phyloP scores from a whole-genome alignment of 30 jellyfish, hydroid and myxozoan genomes.

The Hydra vulgaris region DNA sequence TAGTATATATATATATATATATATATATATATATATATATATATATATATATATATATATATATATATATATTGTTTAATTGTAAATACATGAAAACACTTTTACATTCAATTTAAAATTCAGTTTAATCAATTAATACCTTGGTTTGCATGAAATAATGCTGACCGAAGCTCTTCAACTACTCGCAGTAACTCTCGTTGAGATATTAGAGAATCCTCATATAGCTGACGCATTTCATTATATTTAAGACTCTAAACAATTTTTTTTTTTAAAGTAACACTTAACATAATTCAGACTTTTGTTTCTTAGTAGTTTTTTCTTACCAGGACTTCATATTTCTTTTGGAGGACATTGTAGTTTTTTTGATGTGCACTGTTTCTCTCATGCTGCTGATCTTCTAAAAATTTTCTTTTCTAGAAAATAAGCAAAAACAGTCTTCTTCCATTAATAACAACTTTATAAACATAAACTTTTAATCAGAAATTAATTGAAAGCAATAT shows the following conservation, averaged over 20 bases:
- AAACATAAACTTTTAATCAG: too few relatives aligned
- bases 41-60: too few relatives aligned
- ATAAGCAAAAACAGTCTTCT: too few relatives aligned
- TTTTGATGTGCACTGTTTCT: not conserved
- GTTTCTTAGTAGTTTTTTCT: not conserved
- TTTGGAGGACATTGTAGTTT: not conserved
- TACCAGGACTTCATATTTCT: not conserved
- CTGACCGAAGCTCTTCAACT: conserved; percentile 20
- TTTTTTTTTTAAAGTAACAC: too few relatives aligned
- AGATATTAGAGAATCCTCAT: conserved; percentile 16
- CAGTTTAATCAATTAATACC: too few relatives aligned
- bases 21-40: too few relatives aligned
- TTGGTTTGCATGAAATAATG: conserved; percentile 12
- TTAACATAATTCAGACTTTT: not conserved
- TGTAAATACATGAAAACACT: too few relatives aligned
- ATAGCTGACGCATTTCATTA: conserved; percentile 6
- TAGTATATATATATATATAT: too few relatives aligned
- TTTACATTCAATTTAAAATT: too few relatives aligned
- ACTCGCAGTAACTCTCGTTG: conserved; percentile 30
- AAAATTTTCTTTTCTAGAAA: not conserved
- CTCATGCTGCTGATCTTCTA: not conserved
- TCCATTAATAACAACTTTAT: too few relatives aligned
- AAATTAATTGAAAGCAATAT: too few relatives aligned
- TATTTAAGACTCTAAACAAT: conserved; percentile 14
- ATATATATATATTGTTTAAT: too few relatives aligned